Conservation (phyloP, 2,888 invertebrate species). For the Piscicola geometra region DNA sequence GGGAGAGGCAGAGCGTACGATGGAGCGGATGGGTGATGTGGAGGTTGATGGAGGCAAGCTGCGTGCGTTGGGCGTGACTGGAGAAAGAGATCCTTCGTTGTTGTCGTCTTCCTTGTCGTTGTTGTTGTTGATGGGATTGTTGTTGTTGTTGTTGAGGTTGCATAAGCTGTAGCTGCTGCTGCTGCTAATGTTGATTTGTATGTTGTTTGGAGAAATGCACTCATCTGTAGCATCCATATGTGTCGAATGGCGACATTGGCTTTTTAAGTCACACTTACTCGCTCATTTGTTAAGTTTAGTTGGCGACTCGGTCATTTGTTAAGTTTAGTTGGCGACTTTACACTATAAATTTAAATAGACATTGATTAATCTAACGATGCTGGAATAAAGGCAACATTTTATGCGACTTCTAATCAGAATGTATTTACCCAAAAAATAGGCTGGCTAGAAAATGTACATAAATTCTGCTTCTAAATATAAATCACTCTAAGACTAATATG, state of each 20-base stretch:
- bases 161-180: conserved; percentile 3
- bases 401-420: background rate
- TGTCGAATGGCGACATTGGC: background rate
- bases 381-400: no score
- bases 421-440: no score
- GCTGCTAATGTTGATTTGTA: conserved; percentile 6
- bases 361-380: background rate
- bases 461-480: no score
- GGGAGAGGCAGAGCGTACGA: background rate
- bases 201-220: background rate
- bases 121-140: background rate
- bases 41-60: background rate
- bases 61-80: background rate
- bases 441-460: no score
- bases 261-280: background rate
- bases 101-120: background rate
- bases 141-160: background rate
- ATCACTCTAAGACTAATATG: no score
- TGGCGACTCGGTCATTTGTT: background rate
- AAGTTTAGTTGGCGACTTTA: background rate
- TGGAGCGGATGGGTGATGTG: background rate
- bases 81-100: background rate
- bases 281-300: background rate
- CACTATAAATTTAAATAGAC: background rate
- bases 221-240: background rate